Percentiles rank a stretch among this genome's conserved stretches.
These are phyloP conservation scores for Perca flavescens DNA, from an alignment of 2,113 vertebrate species.

Conservation along the genomic window DNA sequence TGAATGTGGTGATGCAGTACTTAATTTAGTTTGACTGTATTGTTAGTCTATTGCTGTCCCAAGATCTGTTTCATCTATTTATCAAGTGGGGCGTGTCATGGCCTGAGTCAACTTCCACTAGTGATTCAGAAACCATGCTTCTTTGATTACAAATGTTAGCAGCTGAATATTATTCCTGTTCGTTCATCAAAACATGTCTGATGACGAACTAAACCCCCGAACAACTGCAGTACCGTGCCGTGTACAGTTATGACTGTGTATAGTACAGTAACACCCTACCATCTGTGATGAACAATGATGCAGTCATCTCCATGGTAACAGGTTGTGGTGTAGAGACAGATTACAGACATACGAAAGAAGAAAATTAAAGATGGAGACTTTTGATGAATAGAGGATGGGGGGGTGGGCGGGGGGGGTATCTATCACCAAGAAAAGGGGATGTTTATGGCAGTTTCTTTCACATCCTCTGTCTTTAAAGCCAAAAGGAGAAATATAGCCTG, in stretches of 20 bases:
- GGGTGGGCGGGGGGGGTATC: constrained; percentile 17
- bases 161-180: constrained; percentile 26
- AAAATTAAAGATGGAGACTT: constrained; percentile 52
- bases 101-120: constrained; percentile 20
- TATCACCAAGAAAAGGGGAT: constrained; percentile 53
- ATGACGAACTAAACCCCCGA: neutral
- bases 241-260: constrained; percentile 1
- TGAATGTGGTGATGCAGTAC: neutral
- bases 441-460: constrained; percentile 60
- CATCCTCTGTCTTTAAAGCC: constrained; percentile 59
- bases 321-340: constrained; percentile 46
- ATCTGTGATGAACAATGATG: constrained; percentile 42
- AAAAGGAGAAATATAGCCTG: constrained; percentile 63
- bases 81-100: neutral
- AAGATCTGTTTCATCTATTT: neutral
- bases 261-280: neutral
- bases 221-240: neutral
- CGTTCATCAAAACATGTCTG: constrained; percentile 2
- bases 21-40: neutral
- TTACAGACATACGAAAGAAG: constrained; percentile 45
- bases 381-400: constrained; percentile 51
- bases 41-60: neutral
- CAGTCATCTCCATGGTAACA: constrained; percentile 34
- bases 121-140: constrained; percentile 27
- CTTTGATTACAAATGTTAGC: constrained; percentile 24